phyloP scores from a whole-genome alignment of 2,888 invertebrate species.

The Phalera bucephala region DNA sequence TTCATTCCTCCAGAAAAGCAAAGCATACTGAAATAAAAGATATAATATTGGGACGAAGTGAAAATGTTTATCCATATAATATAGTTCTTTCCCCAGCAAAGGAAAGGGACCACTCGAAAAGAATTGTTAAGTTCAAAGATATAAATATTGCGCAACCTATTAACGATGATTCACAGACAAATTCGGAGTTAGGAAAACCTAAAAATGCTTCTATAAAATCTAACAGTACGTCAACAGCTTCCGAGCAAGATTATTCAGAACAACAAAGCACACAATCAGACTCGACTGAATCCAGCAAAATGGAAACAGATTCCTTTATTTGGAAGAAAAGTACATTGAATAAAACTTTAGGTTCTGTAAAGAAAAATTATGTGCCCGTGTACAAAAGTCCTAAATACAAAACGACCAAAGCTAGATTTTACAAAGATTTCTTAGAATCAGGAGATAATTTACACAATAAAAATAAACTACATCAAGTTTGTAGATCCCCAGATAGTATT shows the following conservation, averaged over 20 bases:
- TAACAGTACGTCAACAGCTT: slow-evolving; percentile 17
- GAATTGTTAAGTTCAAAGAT: slow-evolving; percentile 60
- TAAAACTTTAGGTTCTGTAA: slow-evolving; percentile 28
- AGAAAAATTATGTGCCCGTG: slow-evolving; percentile 42
- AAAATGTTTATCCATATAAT: slow-evolving; percentile 70
- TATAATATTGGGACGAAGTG: slow-evolving; percentile 67
- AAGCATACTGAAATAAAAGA: slow-evolving; percentile 56
- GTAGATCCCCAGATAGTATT: slow-evolving; percentile 24
- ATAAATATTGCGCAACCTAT: slow-evolving; percentile 20
- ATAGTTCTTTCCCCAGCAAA: slow-evolving; percentile 64
- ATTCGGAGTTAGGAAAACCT: slow-evolving; percentile 21
- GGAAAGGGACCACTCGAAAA: slow-evolving; percentile 52
- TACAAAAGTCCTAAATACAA: slow-evolving; percentile 46
- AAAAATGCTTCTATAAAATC: slow-evolving; percentile 12
- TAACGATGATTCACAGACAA: slow-evolving; percentile 25
- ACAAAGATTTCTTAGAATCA: slow-evolving; percentile 48
- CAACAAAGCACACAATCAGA: slow-evolving; percentile 42
- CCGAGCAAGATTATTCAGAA: slow-evolving; percentile 27
- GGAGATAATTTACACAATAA: slow-evolving; percentile 22
- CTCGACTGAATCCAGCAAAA: slow-evolving; percentile 53
- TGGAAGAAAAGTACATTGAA: slow-evolving; percentile 41
- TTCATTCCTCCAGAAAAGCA: slow-evolving; percentile 32
- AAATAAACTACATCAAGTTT: slow-evolving; percentile 14
- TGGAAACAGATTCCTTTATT: slow-evolving; percentile 53
- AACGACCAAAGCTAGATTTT: slow-evolving; percentile 42